Evolutionary conservation across 2,888 invertebrate genomes (phyloP), one percentile per base, ranked within the genome.

Genomic region (Cremastobaeus sp.): DNA sequence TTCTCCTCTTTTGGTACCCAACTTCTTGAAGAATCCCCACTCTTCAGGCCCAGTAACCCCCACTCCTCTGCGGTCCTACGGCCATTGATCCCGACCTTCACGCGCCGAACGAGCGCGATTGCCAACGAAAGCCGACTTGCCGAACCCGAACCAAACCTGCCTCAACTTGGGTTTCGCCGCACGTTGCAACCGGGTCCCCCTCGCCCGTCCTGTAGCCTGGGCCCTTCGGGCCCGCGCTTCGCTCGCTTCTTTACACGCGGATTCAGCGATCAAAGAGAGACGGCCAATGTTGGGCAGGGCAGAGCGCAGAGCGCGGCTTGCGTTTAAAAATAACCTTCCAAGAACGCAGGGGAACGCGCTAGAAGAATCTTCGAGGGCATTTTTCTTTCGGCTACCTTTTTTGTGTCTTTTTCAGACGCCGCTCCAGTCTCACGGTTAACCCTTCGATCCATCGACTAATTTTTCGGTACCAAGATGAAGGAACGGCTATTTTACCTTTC

Each of bases 1-100:
- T 84, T 84, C 83, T 84, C 84, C 84, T 84, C 84, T 84, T 84
- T 84, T 83, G 84, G 83, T 82, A 82, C 83, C 83, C 80, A 83
- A 83, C 81, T 83, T 76, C 81, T 83, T 72, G 77, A 65, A 78
- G 71, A 66, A 17, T 60, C 68, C 62, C 71, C 55, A 64, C 78
- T 62, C 64, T 12, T 8, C 21, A 59, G 74, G 68, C 55, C 71
- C 62, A 11, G 47, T 60, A 25, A 48, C 72, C 45, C 70, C 54
- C 59, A 21, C 55, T 43, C 57, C 25, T 35, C 28, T 30, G 78
- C 85, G 86, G 86, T 84, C 85, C 86, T 85, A 85, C 85, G 87
- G 87, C 85, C 87, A 84, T 87, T 87, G 87, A 87, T 87, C 87
- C 87, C 86, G 87, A 87, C 87, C 87, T 87, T 87, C 87, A 85